Evolutionary conservation across 2,797 vertebrate species (phyloP).

Genomic region (Coregonus sp.): DNA sequence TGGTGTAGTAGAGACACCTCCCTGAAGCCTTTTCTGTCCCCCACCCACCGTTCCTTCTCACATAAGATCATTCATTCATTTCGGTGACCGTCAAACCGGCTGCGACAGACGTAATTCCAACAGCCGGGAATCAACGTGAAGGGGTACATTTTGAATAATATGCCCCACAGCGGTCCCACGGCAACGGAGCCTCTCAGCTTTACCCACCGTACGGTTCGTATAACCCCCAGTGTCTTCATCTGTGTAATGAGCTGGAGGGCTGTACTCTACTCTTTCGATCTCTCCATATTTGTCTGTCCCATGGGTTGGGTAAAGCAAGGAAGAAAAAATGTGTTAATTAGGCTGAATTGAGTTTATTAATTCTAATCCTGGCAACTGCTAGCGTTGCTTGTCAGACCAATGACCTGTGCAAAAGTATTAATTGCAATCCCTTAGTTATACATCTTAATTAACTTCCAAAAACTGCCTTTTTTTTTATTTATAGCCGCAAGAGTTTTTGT

Average conservation of each 20-base stretch:
- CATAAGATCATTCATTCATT: conserved; percentile 31
- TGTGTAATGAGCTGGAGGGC: conserved; percentile 45
- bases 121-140: conserved; percentile 42
- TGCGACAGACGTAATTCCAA: conserved; percentile 46
- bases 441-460: conserved; percentile 68
- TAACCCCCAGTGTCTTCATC: conserved; percentile 41
- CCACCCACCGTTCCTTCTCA: conserved; percentile 25
- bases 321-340: conserved; percentile 60
- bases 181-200: neutral
- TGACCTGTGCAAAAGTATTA: conserved; percentile 60
- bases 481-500: conserved; percentile 36
- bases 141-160: conserved; percentile 58
- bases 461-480: conserved; percentile 31
- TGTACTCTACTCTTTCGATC: neutral
- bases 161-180: conserved; percentile 37
- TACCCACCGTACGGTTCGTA: conserved; percentile 18
- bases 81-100: conserved; percentile 31
- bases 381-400: conserved; percentile 56
- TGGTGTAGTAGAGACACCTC: conserved; percentile 38
- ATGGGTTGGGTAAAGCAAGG: conserved; percentile 18
- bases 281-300: conserved; percentile 39
- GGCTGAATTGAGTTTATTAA: conserved; percentile 57
- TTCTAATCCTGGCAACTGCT: conserved; percentile 51
- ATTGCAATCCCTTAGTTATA: conserved; percentile 63
- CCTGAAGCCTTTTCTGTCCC: conserved; percentile 18